Evolutionary conservation across 2,888 invertebrate genomes (phyloP), one percentile per base, ranked within the genome.

Genomic region (Zelleria hepariella): DNA sequence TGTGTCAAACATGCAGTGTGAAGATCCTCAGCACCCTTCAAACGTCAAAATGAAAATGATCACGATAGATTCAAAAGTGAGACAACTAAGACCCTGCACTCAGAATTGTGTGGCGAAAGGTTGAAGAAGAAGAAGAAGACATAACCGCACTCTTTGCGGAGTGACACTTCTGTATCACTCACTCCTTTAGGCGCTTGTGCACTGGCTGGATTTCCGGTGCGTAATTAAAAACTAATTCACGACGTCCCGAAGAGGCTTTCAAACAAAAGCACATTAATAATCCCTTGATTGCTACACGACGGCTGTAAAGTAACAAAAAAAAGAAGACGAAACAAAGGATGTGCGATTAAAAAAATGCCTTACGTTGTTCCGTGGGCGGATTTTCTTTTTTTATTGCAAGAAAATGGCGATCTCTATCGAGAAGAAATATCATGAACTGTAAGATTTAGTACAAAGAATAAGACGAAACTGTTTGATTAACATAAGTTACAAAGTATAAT

Each of bases 201-300:
- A 66, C 23, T 59, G 59, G 62, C 64, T 69, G 66, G 63, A 72
- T 74, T 81, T 84, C 83, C 85, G 74, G 77, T 63, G 67, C 54
- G 53, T 27, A 24, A 53, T 59, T 59, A 59, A 59, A 55, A 55
- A 49, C 49, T 24, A 56, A 56, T 56, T 53, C 53, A 4, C 32
- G 15, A 15, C 32, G 32, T 42, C 32, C 32, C 32, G 32, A 42
- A 42, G 32, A 42, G 32, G 25, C 24, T 23, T 25, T 52, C 70
- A 71, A 80, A 83, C 84, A 84, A 82, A 83, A 82, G 81, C 70
- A 71, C 77, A 81, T 86, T 80, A 82, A 82, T 83, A 82, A 82
- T 77, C 69, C 72, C 32, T 68, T 72, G 74, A 80, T 76, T 75
- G 76, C 67, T 73, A 77, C 76, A 77, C 66, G 70, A 64, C 25